A percentile compares a stretch with the other conserved stretches of the same genome.
Evolutionary conservation across 2,797 vertebrate species (phyloP).

Genomic region (Mycteria americana): DNA sequence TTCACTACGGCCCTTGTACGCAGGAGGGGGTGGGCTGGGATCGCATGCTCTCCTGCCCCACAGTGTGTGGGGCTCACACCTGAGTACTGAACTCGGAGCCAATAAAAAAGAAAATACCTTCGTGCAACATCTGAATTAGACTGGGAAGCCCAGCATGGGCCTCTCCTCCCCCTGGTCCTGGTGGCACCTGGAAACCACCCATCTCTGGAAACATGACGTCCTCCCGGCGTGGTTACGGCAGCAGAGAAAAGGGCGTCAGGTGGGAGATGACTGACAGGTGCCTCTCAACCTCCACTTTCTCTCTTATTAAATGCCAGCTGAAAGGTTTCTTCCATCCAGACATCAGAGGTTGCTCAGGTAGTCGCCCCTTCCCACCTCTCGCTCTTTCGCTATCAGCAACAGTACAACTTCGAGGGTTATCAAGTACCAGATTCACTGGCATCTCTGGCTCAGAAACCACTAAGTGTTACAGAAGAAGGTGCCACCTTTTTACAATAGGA

Average conservation of each 20-base stretch:
- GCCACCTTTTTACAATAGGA: neutral
- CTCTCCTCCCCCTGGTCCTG: neutral
- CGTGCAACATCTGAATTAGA: neutral
- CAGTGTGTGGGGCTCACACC: rapidly evolving
- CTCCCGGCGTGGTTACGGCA: neutral
- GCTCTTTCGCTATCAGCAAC: neutral
- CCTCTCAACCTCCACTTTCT: neutral
- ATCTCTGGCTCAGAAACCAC: neutral
- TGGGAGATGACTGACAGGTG: neutral
- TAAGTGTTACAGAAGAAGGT: neutral
- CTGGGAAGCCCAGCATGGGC: neutral
- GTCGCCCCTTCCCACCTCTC: neutral
- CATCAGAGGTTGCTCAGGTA: neutral
- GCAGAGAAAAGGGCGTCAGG: neutral
- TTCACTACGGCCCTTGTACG: rapidly evolving
- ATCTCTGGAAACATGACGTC: neutral
- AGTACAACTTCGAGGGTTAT: neutral
- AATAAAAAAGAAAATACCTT: neutral
- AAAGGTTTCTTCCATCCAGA: neutral
- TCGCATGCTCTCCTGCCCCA: rapidly evolving
- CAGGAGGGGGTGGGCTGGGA: neutral
- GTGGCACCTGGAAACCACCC: neutral
- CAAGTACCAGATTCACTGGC: neutral
- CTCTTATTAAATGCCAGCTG: neutral
- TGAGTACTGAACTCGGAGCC: rapidly evolving